phyloP scores from a whole-genome alignment of 1,140 invertebrate species.

The Drosophila guanche region DNA sequence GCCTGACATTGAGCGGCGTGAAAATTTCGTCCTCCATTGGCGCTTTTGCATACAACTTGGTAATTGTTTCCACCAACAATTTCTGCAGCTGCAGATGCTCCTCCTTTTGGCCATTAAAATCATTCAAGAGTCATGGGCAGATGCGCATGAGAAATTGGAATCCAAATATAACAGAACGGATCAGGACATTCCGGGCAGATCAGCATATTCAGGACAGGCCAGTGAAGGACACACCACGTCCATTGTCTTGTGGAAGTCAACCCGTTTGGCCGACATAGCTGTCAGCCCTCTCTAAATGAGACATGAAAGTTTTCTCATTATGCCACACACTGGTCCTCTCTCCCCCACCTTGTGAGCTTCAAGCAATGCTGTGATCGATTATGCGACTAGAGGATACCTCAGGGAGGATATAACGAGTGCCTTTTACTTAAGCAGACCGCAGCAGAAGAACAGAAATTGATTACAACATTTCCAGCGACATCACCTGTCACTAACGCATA shows the following conservation, averaged over 20 bases:
- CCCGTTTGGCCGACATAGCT: conserved; percentile 51
- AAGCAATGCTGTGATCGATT: too few species aligned
- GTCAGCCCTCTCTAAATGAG: conserved; percentile 64
- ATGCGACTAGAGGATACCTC: neutral
- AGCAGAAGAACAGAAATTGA: too few species aligned
- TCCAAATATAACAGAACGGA: too few species aligned
- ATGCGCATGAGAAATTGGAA: conserved; percentile 21
- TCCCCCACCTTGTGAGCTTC: conserved; percentile 28
- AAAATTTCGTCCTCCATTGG: conserved; percentile 57
- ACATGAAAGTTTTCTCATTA: conserved; percentile 80
- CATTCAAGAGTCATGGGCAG: conserved; percentile 70
- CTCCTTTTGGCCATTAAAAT: conserved; percentile 53
- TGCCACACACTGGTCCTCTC: conserved; percentile 24
- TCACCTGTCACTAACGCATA: too few species aligned
- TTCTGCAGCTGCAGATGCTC: conserved; percentile 50
- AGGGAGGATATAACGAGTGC: neutral
- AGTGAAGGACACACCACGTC: too few species aligned
- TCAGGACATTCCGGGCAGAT: conserved; percentile 33
- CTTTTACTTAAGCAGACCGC: too few species aligned
- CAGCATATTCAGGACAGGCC: conserved; percentile 35
- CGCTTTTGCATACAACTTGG: conserved; percentile 78
- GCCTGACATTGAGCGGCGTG: conserved; percentile 60
- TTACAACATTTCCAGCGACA: too few species aligned
- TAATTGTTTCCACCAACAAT: conserved; percentile 75
- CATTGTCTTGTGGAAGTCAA: neutral